Conservation (phyloP, 2,888 invertebrate species). For the Noctua fimbriata region DNA sequence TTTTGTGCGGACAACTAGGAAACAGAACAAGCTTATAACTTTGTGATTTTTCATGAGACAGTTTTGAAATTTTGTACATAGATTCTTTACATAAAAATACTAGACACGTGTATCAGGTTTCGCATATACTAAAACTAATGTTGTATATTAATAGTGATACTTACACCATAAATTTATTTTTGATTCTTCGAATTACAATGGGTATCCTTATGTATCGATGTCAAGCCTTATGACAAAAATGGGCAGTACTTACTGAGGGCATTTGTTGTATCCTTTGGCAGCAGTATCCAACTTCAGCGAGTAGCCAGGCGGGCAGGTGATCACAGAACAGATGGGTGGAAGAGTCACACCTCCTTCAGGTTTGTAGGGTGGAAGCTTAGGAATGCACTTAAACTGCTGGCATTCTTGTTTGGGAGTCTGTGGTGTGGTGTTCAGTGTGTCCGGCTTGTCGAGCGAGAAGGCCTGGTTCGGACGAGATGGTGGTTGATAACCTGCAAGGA, state of each 20-base stretch:
- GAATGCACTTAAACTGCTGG: constrained; percentile 89
- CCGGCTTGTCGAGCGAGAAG: constrained; percentile 82
- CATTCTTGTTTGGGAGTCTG: constrained; percentile 79
- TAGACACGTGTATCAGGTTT: too few species aligned
- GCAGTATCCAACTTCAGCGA: constrained; percentile 86
- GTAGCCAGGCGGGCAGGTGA: constrained; percentile 91
- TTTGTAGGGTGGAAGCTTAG: constrained; percentile 84
- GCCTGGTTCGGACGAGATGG: constrained; percentile 75
- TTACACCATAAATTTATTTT: not conserved
- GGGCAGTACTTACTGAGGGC: constrained; percentile 83
- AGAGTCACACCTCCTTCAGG: constrained; percentile 72
- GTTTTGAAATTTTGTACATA: too few species aligned
- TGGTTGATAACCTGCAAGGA: constrained; percentile 65
- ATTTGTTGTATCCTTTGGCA: constrained; percentile 77
- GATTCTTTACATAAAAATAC: too few species aligned
- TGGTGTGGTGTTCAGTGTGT: constrained; percentile 50
- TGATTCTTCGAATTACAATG: not conserved
- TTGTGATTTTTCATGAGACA: too few species aligned
- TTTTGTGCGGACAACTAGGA: too few species aligned
- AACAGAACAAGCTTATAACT: too few species aligned
- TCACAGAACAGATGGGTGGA: constrained; percentile 81
- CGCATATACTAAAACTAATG: too few species aligned
- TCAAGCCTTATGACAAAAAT: not conserved
- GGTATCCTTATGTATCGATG: not conserved
- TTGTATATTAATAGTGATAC: too few species aligned